Evolutionary conservation across 2,888 invertebrate species (phyloP).

Genomic region (Kuschelorhynchus macadamiae): DNA sequence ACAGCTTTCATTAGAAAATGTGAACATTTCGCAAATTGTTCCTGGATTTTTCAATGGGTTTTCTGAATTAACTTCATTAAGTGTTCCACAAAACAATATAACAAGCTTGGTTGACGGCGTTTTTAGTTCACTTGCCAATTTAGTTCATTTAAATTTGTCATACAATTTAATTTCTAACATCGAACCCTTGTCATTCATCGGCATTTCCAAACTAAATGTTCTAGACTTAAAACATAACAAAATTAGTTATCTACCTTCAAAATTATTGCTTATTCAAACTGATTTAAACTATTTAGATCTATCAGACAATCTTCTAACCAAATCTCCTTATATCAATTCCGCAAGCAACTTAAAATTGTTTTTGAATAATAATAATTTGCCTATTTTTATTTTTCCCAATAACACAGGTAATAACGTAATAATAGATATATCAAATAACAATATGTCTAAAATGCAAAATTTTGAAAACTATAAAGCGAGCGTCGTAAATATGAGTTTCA

Average conservation of each 20-base stretch:
- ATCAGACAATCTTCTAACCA: slow-evolving; percentile 2
- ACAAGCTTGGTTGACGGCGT: slow-evolving; percentile 2
- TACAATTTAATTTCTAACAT: background rate
- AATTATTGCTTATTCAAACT: background rate
- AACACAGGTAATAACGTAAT: too few relatives aligned
- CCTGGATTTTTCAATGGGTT: slow-evolving; percentile 17
- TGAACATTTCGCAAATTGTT: slow-evolving; percentile 1
- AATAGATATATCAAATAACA: slow-evolving; percentile 8
- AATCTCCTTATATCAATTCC: too few relatives aligned
- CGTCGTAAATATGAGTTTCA: background rate
- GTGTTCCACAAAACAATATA: slow-evolving; percentile 6
- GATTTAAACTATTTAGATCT: background rate
- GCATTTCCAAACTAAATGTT: background rate
- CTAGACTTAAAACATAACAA: slow-evolving; percentile 11
- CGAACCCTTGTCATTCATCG: background rate
- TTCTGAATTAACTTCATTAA: background rate
- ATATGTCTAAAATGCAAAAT: background rate
- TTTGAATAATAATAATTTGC: too few relatives aligned
- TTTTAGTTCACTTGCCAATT: background rate
- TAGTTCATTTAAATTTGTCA: slow-evolving; percentile 4
- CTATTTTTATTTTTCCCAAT: too few relatives aligned
- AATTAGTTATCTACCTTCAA: background rate
- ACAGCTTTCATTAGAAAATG: background rate
- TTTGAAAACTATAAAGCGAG: background rate
- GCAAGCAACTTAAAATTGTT: too few relatives aligned